A percentile compares a stretch with the other conserved stretches of the same genome.
Conservation (phyloP, 2,888 invertebrate species). For the Campoletis raptor region DNA sequence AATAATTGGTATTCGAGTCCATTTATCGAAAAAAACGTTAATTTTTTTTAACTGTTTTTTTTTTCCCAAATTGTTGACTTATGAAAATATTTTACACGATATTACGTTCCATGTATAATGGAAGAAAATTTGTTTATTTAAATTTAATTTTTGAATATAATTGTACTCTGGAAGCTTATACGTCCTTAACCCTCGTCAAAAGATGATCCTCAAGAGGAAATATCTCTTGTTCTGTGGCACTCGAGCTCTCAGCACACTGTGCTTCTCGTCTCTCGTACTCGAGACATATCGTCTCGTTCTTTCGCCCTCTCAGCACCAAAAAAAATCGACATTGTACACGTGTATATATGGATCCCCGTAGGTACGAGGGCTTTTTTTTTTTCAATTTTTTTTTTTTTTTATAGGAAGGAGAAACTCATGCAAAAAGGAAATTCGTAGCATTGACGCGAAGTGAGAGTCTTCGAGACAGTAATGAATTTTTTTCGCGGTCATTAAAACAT, state of each 20-base stretch:
- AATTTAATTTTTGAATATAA: neutral
- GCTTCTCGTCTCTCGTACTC: slow-evolving; percentile 39
- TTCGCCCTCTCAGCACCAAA: neutral
- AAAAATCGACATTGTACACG: slow-evolving; percentile 24
- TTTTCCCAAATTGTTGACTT: neutral
- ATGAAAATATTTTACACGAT: neutral
- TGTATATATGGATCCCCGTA: neutral
- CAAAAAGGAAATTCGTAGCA: neutral
- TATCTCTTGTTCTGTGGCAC: slow-evolving; percentile 53
- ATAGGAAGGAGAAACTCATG: neutral
- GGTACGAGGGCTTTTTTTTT: neutral
- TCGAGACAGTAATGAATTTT: neutral
- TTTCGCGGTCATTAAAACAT: neutral
- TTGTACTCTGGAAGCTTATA: neutral
- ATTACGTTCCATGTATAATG: neutral
- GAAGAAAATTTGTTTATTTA: neutral
- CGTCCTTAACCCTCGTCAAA: slow-evolving; percentile 65
- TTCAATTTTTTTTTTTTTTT: neutral
- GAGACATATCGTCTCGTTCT: slow-evolving; percentile 51
- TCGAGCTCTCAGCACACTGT: slow-evolving; percentile 57
- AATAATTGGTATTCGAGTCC: neutral
- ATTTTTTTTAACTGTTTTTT: no score
- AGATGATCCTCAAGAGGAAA: slow-evolving; percentile 56
- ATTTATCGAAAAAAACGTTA: no score
- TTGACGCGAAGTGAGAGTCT: neutral